A percentile compares a stretch with the other conserved stretches of the same genome.
Evolutionary conservation across 2,797 vertebrate species (phyloP).

Genomic region (Myotis myotis): DNA sequence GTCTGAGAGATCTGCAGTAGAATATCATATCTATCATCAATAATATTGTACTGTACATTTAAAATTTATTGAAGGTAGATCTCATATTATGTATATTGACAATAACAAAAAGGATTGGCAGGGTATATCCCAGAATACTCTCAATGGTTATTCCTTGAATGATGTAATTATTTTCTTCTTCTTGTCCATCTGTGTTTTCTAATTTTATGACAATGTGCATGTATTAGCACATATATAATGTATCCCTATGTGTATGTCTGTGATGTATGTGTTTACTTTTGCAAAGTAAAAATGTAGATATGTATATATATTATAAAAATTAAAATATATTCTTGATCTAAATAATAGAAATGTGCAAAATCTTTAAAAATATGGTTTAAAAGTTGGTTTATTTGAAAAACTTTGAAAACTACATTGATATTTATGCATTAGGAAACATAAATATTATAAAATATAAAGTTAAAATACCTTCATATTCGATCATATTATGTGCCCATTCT

Average conservation of each 20-base stretch:
- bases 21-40: background rate
- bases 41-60: background rate
- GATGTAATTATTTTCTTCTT: background rate
- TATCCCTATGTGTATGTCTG: background rate
- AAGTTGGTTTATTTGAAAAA: constrained; percentile 11
- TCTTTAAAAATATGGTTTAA: background rate
- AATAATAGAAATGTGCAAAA: background rate
- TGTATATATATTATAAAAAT: background rate
- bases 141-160: background rate
- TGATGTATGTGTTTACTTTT: background rate
- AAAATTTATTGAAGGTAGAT: background rate
- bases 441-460: background rate
- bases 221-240: background rate
- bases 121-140: background rate
- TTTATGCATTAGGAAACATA: background rate
- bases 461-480: background rate
- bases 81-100: background rate
- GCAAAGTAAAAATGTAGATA: background rate
- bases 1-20: background rate
- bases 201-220: background rate
- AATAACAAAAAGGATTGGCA: background rate
- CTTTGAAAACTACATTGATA: background rate
- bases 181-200: background rate
- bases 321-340: background rate
- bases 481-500: background rate